Conservation (phyloP, 2,797 vertebrate genomes). For the Siniperca undulata region DNA sequence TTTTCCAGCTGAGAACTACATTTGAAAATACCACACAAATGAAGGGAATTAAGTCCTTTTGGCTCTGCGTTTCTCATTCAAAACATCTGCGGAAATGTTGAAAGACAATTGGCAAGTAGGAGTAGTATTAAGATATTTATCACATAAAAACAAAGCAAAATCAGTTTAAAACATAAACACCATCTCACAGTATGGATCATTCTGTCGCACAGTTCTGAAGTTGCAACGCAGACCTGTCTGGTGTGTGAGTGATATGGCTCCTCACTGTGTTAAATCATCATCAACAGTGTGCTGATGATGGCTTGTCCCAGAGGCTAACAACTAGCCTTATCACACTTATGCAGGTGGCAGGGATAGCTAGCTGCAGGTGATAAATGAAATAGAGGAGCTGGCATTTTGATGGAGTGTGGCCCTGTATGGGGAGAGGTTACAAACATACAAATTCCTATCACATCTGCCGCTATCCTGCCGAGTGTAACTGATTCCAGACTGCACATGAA, state of each 20-base stretch:
- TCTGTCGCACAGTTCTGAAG: neutral
- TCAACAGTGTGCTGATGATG: constrained; percentile 22
- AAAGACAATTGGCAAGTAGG: constrained; percentile 35
- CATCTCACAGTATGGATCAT: neutral
- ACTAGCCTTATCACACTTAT: constrained; percentile 63
- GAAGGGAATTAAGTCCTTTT: constrained; percentile 63
- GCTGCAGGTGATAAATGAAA: constrained; percentile 61
- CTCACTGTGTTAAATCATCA: constrained; percentile 48
- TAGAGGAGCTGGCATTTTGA: constrained; percentile 59
- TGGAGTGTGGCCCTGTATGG: constrained; percentile 37
- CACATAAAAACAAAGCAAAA: constrained; percentile 17
- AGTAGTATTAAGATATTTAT: constrained; percentile 31
- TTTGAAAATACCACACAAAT: constrained; percentile 73
- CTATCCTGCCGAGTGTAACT: constrained; percentile 53
- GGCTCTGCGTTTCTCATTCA: constrained; percentile 54
- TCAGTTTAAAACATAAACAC: neutral
- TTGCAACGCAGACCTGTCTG: neutral
- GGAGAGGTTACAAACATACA: constrained; percentile 57
- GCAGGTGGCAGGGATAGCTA: constrained; percentile 60
- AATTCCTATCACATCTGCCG: constrained; percentile 59
- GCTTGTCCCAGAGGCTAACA: constrained; percentile 33
- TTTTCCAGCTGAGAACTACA: constrained; percentile 71
- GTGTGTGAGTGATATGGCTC: constrained; percentile 13
- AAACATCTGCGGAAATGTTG: constrained; percentile 72
- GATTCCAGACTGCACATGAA: constrained; percentile 61